Base-by-base conservation (phyloP, 2,797 vertebrate genomes). In the Eulemur albifrons region DNA sequence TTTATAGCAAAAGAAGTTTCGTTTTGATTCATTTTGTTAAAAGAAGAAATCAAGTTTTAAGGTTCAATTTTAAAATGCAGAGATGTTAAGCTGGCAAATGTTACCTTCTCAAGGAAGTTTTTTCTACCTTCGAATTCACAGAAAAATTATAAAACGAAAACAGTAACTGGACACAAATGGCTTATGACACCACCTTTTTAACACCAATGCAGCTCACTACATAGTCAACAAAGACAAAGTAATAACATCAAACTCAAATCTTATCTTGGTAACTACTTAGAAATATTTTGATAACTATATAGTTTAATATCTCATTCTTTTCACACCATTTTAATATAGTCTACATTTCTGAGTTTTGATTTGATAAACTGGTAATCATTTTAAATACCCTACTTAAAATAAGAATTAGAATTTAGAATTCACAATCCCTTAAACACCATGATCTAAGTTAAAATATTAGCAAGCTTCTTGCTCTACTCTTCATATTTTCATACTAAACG, bases 171-270 rank as follows among this genome's bases (percentile, higher is more conserved):
- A 84, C 45, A 93, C 38, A 95, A 89, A 77, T 12, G 38, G 7
- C 0, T 61, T 88, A 96, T 77, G 92, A 97, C 45, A 21, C 48
- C 88, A 95, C 4, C 54, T 93, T 94, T 80, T 77, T 94, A 95
- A 92, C 84, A 96, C 57, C 86, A 79, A 70, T 0, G 0, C 12
- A 77, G 40, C 52, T 97, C 79, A 96, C 12, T 38, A 35, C 7
- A 52, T 2, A 90, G 61, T 82, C 61, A 13, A 30, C 0, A 1
- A 50, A 90, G 57, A 35, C 88, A 84, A 96, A 93, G 27, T 73
- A 89, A 80, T 54, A 43, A 76, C 40, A 93, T 23, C 40, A 95
- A 93, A 93, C 6, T 65, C 72, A 94, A 96, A 88, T 67, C 65
- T 93, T 88, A 93, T 52, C 35, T 69, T 95, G 30, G 48, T 93